These are phyloP conservation scores for Pionites leucogaster DNA, from an alignment of 2,113 vertebrate species.

Conservation along the genomic window DNA sequence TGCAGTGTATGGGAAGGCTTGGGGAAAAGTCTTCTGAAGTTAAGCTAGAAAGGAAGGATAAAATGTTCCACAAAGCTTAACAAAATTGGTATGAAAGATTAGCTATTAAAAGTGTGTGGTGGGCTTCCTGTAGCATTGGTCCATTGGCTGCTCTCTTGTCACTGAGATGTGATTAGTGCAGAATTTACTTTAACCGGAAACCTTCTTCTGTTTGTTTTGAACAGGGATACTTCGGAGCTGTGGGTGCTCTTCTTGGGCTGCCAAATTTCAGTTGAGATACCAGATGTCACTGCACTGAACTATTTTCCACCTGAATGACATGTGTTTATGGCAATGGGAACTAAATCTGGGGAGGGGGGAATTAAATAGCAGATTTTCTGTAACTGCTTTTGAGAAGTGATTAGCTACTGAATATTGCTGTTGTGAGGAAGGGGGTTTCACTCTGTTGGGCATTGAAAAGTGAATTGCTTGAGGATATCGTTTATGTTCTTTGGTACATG, in stretches of 20 bases:
- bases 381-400: slow-evolving; percentile 52
- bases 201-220: not conserved
- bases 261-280: slow-evolving; percentile 81
- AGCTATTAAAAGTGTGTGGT: not conserved
- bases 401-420: slow-evolving; percentile 61
- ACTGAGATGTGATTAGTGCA: not conserved
- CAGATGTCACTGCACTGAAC: slow-evolving; percentile 43
- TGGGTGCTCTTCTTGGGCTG: slow-evolving; percentile 83
- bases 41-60: not conserved
- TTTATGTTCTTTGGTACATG: slow-evolving; percentile 33
- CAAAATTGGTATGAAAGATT: not conserved
- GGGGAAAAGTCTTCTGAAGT: not conserved
- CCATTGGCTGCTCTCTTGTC: not conserved
- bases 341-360: slow-evolving; percentile 43
- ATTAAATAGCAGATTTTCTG: slow-evolving; percentile 27
- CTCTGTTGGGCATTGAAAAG: slow-evolving; percentile 39
- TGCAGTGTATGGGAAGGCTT: not conserved
- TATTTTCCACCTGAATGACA: slow-evolving; percentile 22
- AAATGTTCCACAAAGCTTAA: not conserved
- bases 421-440: slow-evolving; percentile 3
- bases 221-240: slow-evolving; percentile 85
- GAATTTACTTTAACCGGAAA: not conserved
- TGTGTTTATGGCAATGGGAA: slow-evolving; percentile 50
- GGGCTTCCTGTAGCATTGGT: not conserved
- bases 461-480: not conserved